A percentile compares a stretch with the other conserved stretches of the same genome.
These are phyloP conservation scores for Caenorhabditis macrosperma DNA, from an alignment of 2,888 invertebrate genomes.

Conservation along the genomic window DNA sequence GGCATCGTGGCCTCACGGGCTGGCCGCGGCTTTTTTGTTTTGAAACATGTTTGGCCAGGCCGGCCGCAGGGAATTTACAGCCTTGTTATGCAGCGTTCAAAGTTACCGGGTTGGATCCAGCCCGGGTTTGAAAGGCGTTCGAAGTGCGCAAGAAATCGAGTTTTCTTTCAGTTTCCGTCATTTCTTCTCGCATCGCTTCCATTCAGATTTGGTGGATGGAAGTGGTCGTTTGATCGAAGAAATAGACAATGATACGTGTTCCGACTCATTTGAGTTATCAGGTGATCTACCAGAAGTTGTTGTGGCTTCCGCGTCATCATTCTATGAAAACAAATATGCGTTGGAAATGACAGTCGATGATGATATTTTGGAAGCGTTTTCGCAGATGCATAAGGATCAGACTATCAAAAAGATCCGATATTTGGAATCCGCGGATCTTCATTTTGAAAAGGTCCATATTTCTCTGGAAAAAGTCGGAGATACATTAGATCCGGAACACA, in stretches of 20 bases:
- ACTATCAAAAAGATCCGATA: conserved; percentile 75
- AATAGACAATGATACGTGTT: conserved; percentile 4
- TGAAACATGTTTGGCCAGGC: too few relatives aligned
- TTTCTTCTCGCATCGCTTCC: conserved; percentile 77
- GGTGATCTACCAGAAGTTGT: conserved; percentile 54
- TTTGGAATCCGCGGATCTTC: conserved; percentile 73
- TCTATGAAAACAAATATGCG: conserved; percentile 14
- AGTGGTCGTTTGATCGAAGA: conserved; percentile 51
- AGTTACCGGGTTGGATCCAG: too few relatives aligned
- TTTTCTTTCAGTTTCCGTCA: conserved; percentile 76
- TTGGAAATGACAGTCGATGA: conserved; percentile 63
- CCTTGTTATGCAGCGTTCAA: too few relatives aligned
- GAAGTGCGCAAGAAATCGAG: too few relatives aligned
- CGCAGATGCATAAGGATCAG: conserved; percentile 38
- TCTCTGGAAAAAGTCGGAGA: conserved; percentile 5
- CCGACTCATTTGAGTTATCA: neutral
- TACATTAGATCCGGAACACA: neutral
- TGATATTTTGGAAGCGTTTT: conserved; percentile 62
- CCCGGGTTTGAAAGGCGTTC: too few relatives aligned
- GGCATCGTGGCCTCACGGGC: too few relatives aligned
- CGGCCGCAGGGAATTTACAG: too few relatives aligned
- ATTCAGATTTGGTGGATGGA: conserved; percentile 69
- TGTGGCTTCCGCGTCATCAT: conserved; percentile 45
- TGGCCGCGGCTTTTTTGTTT: too few relatives aligned
- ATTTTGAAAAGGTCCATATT: conserved; percentile 69